Evolutionary conservation across 1,140 invertebrate genomes (phyloP), one percentile per base, ranked within the genome.

Genomic region (Heliconius hermathena): DNA sequence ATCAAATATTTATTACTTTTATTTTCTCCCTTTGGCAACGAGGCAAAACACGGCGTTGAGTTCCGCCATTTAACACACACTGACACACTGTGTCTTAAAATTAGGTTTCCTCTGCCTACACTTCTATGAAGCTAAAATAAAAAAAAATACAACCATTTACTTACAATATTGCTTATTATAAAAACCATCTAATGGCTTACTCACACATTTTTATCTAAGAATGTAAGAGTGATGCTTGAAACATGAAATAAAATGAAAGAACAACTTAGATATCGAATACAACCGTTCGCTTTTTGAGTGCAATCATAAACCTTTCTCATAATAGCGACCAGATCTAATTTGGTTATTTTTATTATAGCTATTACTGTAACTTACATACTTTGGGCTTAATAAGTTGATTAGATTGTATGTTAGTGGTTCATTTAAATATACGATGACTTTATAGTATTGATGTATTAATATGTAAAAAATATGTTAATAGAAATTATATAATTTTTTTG

Each of bases 141-240:
- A 46, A 16, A 41, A 16, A 41, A 11, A 46, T 80, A 36, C 0
- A 33, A 77, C 75, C 38, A 78, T 70, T 74, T 60, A 74, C 22
- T 73, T 81, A 81, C 54, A 8, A 29, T 11, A 33, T 74, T 73
- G n/a, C 71, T 20, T 49, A 18, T 72, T 52, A 71, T 73, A 72
- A 72, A 77, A 80, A 74, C 73, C 41, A 74, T 85, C 83, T 82
- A 88, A 83, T 82, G 82, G 79, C 60, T 79, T 60, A 81, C 85
- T 85, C 86, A 84, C 86, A 90, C 88, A 78, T 87, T 86, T 66
- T 90, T 91, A 91, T 90, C 89, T 73, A 74, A 81, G 76, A 84
- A 83, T 83, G 86, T 86, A 85, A 85, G 86, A 89, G 85, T 86
- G 86, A 82, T 85, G 79, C 88, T 88, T 85, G 83, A 86, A 83